Percentiles rank a stretch among this genome's conserved stretches.
These are phyloP conservation scores for Python bivittatus DNA, from an alignment of 2,113 vertebrate species.

Conservation along the genomic window DNA sequence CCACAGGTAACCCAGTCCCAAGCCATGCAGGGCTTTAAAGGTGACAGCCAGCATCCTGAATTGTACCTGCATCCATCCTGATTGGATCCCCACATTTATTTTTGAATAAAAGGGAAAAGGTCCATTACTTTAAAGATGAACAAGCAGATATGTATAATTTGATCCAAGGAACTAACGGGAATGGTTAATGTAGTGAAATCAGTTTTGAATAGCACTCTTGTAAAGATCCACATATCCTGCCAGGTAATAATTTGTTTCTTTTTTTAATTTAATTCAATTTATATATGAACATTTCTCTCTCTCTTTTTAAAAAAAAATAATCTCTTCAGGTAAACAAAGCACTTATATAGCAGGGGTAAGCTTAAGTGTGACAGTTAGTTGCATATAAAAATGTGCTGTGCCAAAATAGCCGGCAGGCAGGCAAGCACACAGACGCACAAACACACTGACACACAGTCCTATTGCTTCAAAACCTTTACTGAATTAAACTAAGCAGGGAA, in stretches of 20 bases:
- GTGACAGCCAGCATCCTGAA: no score
- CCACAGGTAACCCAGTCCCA: no score
- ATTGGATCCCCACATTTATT: neutral
- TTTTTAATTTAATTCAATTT: slow-evolving; percentile 28
- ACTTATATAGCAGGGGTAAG: neutral
- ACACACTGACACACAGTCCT: neutral
- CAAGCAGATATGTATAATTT: neutral
- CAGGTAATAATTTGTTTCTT: slow-evolving; percentile 48
- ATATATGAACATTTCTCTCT: slow-evolving; percentile 19
- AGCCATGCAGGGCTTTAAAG: no score
- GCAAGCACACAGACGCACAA: no score
- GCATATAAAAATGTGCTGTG: neutral
- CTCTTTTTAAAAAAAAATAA: neutral
- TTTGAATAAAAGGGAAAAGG: no score
- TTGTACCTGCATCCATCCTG: no score
- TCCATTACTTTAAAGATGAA: no score
- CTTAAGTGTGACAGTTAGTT: neutral
- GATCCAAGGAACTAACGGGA: slow-evolving; percentile 29
- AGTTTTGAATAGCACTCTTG: slow-evolving; percentile 49
- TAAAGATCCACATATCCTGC: slow-evolving; percentile 45
- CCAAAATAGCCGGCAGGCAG: neutral
- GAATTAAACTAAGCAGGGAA: no score
- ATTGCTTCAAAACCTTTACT: neutral
- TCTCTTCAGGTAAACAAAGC: neutral
- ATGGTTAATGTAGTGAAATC: slow-evolving; percentile 49